Percentiles rank a stretch among this genome's conserved stretches.
These are phyloP conservation scores for Listrodromus nycthemerus DNA, from an alignment of 2,888 invertebrate genomes.

Conservation along the genomic window DNA sequence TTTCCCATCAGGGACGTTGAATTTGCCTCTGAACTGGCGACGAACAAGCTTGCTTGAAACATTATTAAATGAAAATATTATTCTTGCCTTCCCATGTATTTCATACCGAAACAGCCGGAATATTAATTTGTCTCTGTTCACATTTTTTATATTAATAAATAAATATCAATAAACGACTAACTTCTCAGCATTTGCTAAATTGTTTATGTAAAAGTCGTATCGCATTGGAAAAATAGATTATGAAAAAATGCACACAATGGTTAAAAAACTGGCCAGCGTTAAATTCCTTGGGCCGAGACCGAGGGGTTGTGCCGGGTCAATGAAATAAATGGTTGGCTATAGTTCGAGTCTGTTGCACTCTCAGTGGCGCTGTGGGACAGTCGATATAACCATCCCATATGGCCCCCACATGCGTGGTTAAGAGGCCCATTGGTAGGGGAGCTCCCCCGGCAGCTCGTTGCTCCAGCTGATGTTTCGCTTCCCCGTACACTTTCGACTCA, in stretches of 20 bases:
- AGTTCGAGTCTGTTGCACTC: conserved; percentile 41
- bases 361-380: conserved; percentile 22
- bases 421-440: conserved; percentile 60
- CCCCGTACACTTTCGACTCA: conserved; percentile 60
- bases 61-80: background rate
- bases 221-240: background rate
- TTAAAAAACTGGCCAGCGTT: background rate
- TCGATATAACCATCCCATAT: conserved; percentile 72
- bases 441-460: conserved; percentile 67
- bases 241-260: background rate
- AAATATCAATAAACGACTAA: background rate
- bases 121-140: background rate
- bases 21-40: conserved; percentile 22
- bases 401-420: conserved; percentile 76
- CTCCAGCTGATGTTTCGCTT: conserved; percentile 80
- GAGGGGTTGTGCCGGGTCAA: conserved; percentile 25
- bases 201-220: background rate
- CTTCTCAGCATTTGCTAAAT: background rate
- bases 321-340: conserved; percentile 28
- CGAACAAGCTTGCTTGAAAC: background rate
- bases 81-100: background rate
- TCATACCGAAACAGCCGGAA: background rate
- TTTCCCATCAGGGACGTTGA: background rate
- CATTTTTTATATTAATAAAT: background rate
- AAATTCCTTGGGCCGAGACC: conserved; percentile 22